Evolutionary conservation across 2,888 invertebrate genomes (phyloP), one percentile per base, ranked within the genome.

Genomic region (Philaethria dido): DNA sequence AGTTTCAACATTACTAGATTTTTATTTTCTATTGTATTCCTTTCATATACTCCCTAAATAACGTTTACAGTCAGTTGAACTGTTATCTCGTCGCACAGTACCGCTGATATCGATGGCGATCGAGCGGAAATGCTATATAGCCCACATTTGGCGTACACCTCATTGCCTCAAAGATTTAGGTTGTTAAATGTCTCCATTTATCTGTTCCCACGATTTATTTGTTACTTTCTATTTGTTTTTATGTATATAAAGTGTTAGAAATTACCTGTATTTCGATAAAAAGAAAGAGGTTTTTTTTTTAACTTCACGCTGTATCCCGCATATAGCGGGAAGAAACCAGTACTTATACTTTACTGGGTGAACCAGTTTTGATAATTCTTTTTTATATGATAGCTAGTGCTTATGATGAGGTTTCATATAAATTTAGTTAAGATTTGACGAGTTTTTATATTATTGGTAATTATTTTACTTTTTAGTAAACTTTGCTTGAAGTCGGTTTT

Each of bases 101-200:
- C 60, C 29, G 25, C 20, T 62, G 72, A 73, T 72, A 72, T 70
- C 74, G 71, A 70, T 68, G 71, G 54, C 78, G 79, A 84, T 82
- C 74, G 80, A 72, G 75, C 78, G 85, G 83, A 84, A 86, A 82
- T 81, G 78, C 77, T 84, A 81, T 82, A 85, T 80, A 75, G 77
- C 36, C 74, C 68, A 74, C 78, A 77, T 84, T 85, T 73, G 78
- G 78, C 76, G 55, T 77, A 79, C 80, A 82, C 66, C 66, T 61
- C 66, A 66, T 66, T 80, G 81, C 80, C 78, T 78, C 79, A 73
- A 57, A 18, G 62, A 66, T 70, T 52, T 63, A 61, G 33, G 62
- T 66, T 63, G 44, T 60, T 59, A 20, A 57, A 57, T 54, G 55
- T 55, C 62, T 54, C 48, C 59, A 60, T 69, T 69, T 48, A 47